phyloP scores from a whole-genome alignment of 1,140 invertebrate species.

The Philotrypesis tridentata region DNA sequence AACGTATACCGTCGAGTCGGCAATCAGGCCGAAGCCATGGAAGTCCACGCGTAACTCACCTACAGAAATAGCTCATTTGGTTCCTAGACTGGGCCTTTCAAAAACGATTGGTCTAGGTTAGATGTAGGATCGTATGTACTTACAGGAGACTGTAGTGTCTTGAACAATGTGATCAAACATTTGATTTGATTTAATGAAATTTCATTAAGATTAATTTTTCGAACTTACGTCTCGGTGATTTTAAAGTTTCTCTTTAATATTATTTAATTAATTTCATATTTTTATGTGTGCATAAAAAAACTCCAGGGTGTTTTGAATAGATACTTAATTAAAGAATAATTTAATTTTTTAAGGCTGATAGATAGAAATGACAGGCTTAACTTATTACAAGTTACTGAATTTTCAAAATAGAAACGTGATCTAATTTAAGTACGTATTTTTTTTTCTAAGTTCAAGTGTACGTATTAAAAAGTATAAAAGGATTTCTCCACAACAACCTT shows the following conservation, averaged over 20 bases:
- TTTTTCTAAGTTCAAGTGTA: not conserved
- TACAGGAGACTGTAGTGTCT: not conserved
- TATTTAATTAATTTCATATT: not conserved
- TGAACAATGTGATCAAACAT: conserved; percentile 4
- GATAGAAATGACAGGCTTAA: not conserved
- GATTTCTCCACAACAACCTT: not conserved
- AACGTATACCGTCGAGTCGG: not conserved
- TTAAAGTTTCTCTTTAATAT: not conserved
- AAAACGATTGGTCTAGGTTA: not conserved
- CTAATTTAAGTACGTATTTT: not conserved
- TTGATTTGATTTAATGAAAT: not conserved
- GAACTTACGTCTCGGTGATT: not conserved
- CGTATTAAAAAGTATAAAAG: not conserved
- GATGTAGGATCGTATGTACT: not conserved
- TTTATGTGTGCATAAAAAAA: not conserved
- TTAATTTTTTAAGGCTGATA: not conserved
- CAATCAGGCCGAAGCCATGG: not conserved
- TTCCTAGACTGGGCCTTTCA: not conserved
- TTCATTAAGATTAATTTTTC: not conserved
- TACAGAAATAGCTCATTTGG: not conserved
- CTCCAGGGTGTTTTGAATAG: not conserved
- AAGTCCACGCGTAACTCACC: not conserved
- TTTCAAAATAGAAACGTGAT: not conserved
- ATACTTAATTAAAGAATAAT: not conserved
- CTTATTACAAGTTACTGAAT: not conserved